These are phyloP conservation scores for Loripinus fragilis DNA, from an alignment of 2,888 invertebrate genomes.

Conservation along the genomic window DNA sequence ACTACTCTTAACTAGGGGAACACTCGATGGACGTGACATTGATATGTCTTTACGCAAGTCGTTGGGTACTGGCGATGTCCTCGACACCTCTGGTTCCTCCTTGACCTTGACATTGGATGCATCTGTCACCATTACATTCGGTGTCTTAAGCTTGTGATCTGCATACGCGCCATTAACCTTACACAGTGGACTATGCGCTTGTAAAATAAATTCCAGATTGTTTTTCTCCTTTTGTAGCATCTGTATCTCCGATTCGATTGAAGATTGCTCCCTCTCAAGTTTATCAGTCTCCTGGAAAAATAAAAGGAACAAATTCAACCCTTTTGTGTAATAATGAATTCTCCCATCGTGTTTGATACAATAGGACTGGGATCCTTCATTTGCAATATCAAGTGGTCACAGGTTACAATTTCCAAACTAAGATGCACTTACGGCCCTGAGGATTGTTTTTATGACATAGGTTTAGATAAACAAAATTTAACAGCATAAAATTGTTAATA, in stretches of 20 bases:
- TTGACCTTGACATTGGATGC: slow-evolving; percentile 36
- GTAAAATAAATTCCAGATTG: slow-evolving; percentile 91
- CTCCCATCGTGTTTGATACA: neutral
- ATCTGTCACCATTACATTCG: slow-evolving; percentile 16
- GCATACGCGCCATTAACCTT: slow-evolving; percentile 81
- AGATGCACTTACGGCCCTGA: too few relatives aligned
- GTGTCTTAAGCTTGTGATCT: slow-evolving; percentile 7
- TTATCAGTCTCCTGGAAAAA: slow-evolving; percentile 79
- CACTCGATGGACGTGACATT: slow-evolving; percentile 71
- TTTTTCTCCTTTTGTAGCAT: slow-evolving; percentile 90
- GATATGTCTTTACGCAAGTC: slow-evolving; percentile 14
- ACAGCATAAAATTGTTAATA: too few relatives aligned
- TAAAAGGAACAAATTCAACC: too few relatives aligned
- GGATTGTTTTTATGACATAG: too few relatives aligned
- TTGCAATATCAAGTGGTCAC: too few relatives aligned
- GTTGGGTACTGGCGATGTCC: slow-evolving; percentile 60
- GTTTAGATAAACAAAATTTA: too few relatives aligned
- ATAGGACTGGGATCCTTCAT: neutral
- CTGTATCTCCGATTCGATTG: slow-evolving; percentile 92
- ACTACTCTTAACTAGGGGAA: slow-evolving; percentile 67
- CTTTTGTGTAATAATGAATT: too few relatives aligned
- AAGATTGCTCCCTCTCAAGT: slow-evolving; percentile 90
- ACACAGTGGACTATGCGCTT: slow-evolving; percentile 91
- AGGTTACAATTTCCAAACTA: too few relatives aligned
- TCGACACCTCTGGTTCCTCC: slow-evolving; percentile 49